Base-by-base conservation (phyloP, 2,888 invertebrate species). In the Rotaria socialis region DNA sequence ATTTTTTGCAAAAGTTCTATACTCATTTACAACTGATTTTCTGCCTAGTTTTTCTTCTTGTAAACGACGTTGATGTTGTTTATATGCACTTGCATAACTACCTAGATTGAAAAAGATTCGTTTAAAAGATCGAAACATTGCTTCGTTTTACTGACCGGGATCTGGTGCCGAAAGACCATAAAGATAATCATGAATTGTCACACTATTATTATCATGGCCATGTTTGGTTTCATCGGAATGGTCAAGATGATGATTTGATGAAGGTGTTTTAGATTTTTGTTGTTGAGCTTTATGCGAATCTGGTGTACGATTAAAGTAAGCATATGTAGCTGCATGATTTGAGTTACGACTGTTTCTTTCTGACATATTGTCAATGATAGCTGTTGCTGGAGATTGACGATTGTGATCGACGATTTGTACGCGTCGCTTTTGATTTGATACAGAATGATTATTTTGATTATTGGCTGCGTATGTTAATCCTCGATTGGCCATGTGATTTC, bases 81-180 rank as follows among this genome's bases (percentile, higher is more conserved):
- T 43, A 80, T 19, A 80, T 47, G 80, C 80, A 47, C n/a, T n/a
- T 24, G n/a, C 80, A 47, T 80, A 80, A 24, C 80, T 80, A 47
- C 80, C 80, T 80, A 14, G n/a, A 80, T 24, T 8, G 24, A 80
- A 47, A 67, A 1, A 67, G 35, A 24, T 35, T 67, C 24, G 19
- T 67, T 19, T 67, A 35, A 35, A 35, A 35, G 35, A 35, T 35
- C 35, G 35, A 35, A 35, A 35, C 1, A 67, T 22, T 67, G 47
- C 24, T 41, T 47, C 47, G 5, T 24, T 5, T 22, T 22, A 80
- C 19, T 16, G n/a, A 80, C 80, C 80, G 11, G 80, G 80, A 47
- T 80, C 80, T n/a, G 80, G 80, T 47, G 80, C 80, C 1, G 47
- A 47, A 16, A 80, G n/a, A n/a, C 80, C 80, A 47, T 80, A 80